phyloP scores from a whole-genome alignment of 2,797 vertebrate species.

The Leucoraja ocellata region DNA sequence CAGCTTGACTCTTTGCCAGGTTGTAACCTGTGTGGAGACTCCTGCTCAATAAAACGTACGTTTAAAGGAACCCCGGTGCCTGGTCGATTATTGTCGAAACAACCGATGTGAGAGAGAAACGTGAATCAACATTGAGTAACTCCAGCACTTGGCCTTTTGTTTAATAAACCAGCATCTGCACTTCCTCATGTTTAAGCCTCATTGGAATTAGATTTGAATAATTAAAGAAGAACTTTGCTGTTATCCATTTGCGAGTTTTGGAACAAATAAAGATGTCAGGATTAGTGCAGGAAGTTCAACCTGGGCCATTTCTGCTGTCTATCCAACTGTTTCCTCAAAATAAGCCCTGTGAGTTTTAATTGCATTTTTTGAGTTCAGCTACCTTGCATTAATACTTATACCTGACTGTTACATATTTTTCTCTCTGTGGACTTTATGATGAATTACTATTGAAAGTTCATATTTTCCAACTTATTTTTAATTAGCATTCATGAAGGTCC shows the following conservation, averaged over 20 bases:
- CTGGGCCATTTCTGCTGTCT: not conserved
- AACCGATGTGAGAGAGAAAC: no score
- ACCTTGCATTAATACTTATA: not conserved
- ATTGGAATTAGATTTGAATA: not conserved
- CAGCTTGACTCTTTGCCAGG: no score
- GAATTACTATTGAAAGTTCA: constrained; percentile 7
- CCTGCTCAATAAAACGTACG: no score
- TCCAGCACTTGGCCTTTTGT: no score
- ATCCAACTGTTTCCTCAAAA: not conserved
- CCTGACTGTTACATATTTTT: not conserved
- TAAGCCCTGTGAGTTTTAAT: not conserved
- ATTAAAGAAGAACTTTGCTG: not conserved
- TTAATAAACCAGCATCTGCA: no score
- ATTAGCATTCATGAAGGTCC: constrained; percentile 24
- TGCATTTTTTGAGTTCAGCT: not conserved
- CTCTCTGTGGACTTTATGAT: not conserved
- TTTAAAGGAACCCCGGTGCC: no score
- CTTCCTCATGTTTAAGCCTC: no score
- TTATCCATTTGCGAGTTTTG: no score
- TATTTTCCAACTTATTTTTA: not conserved
- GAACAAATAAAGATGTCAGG: not conserved
- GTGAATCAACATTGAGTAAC: no score
- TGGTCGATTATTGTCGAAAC: no score
- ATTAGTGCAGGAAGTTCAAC: no score
- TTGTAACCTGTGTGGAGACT: no score